A percentile compares a stretch with the other conserved stretches of the same genome.
phyloP scores from a whole-genome alignment of 2,113 vertebrate genomes.

The Corapipo altera region DNA sequence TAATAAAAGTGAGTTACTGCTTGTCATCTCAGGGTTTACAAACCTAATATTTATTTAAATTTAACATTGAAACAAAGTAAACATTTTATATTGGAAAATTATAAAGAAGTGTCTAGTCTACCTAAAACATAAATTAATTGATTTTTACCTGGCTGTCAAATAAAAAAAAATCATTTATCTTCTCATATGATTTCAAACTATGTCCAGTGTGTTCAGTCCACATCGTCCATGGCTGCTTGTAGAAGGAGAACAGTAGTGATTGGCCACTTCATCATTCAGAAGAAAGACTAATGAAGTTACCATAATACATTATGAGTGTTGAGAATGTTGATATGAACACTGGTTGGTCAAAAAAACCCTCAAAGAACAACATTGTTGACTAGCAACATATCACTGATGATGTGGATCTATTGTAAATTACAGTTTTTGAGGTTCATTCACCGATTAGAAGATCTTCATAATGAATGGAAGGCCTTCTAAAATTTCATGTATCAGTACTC shows the following conservation, averaged over 20 bases:
- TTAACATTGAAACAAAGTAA: not conserved
- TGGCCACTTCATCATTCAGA: not conserved
- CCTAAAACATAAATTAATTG: not conserved
- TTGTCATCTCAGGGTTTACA: not conserved
- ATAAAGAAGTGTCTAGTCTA: not conserved
- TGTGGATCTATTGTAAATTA: not conserved
- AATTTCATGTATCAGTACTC: not conserved
- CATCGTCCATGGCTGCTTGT: not conserved
- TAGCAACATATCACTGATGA: not conserved
- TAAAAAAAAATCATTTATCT: not conserved
- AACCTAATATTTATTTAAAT: not conserved
- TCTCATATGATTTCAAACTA: not conserved
- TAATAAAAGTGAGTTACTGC: not conserved
- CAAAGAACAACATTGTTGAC: not conserved
- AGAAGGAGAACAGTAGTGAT: not conserved
- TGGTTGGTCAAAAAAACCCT: not conserved
- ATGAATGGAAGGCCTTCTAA: not conserved
- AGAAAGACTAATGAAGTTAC: not conserved
- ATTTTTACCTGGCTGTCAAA: not conserved
- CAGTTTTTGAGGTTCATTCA: not conserved
- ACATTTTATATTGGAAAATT: not conserved
- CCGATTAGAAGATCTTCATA: not conserved
- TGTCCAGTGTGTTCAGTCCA: not conserved
- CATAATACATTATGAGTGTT: not conserved
- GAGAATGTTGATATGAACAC: not conserved